These are phyloP conservation scores for Lepisosteus osseus DNA, from an alignment of 2,113 vertebrate species.

Conservation along the genomic window DNA sequence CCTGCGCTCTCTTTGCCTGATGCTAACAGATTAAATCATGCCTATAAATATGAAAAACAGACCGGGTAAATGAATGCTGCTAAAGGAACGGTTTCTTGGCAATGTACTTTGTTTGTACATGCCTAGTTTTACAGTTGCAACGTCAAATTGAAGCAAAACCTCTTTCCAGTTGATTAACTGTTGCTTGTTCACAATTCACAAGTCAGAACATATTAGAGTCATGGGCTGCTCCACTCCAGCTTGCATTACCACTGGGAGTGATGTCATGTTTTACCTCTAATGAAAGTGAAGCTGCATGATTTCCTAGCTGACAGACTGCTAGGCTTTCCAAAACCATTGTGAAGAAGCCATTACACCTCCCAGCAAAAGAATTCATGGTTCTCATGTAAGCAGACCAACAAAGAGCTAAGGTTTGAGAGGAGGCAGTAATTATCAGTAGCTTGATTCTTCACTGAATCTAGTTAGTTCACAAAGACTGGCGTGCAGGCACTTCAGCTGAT, in stretches of 20 bases:
- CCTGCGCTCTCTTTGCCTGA: neutral
- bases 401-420: too few species aligned
- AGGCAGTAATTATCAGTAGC: too few species aligned
- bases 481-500: too few species aligned
- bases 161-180: conserved; percentile 6
- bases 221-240: neutral
- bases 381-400: too few species aligned
- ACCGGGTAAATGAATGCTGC: neutral
- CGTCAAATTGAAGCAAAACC: neutral
- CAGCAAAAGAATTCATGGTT: neutral
- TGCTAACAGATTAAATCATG: conserved; percentile 1
- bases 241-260: neutral
- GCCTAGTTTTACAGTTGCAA: neutral
- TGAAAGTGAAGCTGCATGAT: neutral
- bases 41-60: conserved; percentile 9
- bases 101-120: neutral
- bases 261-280: neutral
- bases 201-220: conserved; percentile 8
- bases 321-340: neutral
- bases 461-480: too few species aligned
- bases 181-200: conserved; percentile 5
- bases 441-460: too few species aligned
- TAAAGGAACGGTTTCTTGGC: neutral
- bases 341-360: neutral
- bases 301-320: neutral